Base-by-base conservation (phyloP, 1,140 invertebrate species). In the Wiebesia pumilae region DNA sequence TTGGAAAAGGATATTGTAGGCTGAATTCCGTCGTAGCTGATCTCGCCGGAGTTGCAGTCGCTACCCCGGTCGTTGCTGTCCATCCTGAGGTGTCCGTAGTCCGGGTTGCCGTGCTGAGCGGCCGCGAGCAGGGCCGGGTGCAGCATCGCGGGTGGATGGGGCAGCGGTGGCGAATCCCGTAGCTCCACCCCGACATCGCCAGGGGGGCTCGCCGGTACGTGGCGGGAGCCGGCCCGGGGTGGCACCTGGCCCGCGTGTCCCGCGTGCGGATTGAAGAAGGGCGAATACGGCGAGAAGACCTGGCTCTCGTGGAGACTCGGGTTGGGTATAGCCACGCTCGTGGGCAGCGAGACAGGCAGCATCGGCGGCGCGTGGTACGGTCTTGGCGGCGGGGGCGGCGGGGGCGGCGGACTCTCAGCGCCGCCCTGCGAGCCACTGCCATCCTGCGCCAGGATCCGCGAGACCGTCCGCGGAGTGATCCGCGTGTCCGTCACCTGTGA, bases 291-390 rank as follows among this genome's bases (percentile, higher is more conserved):
- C 85, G 97, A 98, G 93, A 98, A 98, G 89, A 99, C 96, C 94
- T 98, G 97, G 87, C 97, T 98, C 94, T 99, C 98, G 94, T 98
- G 97, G 88, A 99, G 95, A 90, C 97, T 97, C 69, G 98, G 98
- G 94, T 99, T 99, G 81, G 98, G 97, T 94, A 99, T 99, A 91
- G 98, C 98, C 91, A 99, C 98, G 83, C 97, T 97, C 67, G 98
- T 98, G 86, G 98, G 97, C 92, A 98, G 95, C 85, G 97, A 98
- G 77, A 97, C 97, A 78, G 97, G 97, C 90, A 98, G 95, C 95
- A 97, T 96, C 88, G 97, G 97, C 81, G 97, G 97, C 84, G 95
- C 95, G 90, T 96, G 95, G 92, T 97, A 97, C 87, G 93, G 93
- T 93, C 93, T 87, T 19, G 96, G 95, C 78, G 96, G 95, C 84